A percentile compares a stretch with the other conserved stretches of the same genome.
Conservation (phyloP, 2,888 invertebrate species). For the Esperia sulphurella region DNA sequence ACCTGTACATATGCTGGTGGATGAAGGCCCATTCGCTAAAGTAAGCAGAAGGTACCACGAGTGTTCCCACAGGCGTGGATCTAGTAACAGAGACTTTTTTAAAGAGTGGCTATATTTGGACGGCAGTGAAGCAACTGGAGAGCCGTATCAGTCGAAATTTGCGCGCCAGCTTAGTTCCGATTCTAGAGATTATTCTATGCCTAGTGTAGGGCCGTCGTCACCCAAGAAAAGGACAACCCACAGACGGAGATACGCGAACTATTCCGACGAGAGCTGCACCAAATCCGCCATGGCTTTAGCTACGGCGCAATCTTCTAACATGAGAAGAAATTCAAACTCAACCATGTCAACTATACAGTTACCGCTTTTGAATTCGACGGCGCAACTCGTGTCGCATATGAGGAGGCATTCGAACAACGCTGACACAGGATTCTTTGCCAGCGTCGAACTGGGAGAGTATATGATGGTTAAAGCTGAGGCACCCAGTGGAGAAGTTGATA, state of each 20-base stretch:
- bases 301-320: constrained; percentile 67
- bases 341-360: constrained; percentile 82
- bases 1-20: constrained; percentile 55
- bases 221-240: constrained; percentile 64
- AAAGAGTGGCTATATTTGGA: constrained; percentile 72
- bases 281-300: constrained; percentile 72
- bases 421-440: constrained; percentile 78
- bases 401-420: constrained; percentile 82
- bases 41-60: constrained; percentile 66
- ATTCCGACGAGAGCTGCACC: constrained; percentile 69
- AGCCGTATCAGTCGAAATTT: constrained; percentile 74
- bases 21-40: constrained; percentile 71
- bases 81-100: constrained; percentile 62
- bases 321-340: constrained; percentile 80
- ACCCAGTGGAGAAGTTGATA: constrained; percentile 62
- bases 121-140: constrained; percentile 57
- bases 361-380: constrained; percentile 71
- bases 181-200: constrained; percentile 73
- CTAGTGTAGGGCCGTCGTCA: constrained; percentile 67
- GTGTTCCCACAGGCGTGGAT: constrained; percentile 56
- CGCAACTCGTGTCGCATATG: constrained; percentile 72
- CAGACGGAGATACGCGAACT: constrained; percentile 61
- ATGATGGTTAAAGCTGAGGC: constrained; percentile 75
- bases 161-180: constrained; percentile 76
- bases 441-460: constrained; percentile 73